Evolutionary conservation across 2,888 invertebrate genomes (phyloP), one percentile per base, ranked within the genome.

Genomic region (Bombylius discolor): DNA sequence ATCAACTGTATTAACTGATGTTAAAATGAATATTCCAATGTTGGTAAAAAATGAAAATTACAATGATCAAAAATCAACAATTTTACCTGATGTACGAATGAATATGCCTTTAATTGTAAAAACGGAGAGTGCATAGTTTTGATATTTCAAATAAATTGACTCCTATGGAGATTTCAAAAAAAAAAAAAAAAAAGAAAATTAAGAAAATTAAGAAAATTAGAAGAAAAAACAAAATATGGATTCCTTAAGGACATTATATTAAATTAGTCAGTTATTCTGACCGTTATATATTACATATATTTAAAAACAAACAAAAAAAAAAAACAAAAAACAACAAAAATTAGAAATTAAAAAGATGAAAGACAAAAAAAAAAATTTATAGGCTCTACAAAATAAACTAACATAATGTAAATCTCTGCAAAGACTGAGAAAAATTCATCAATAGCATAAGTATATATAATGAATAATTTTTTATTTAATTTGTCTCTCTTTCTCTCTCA

Each of bases 31-130:
- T 54, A 61, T 69, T 47, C 70, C 70, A 46, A 59, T 70, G 64
- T 51, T 68, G 59, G 62, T 72, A 58, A 70, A 72, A 58, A 67
- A 64, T 54, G 72, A 73, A 60, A 70, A 71, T 59, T 61, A 70
- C 50, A 58, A 68, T 58, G 60, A 59, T 23, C 44, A 69, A 14
- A 70, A 70, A 55, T 65, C 69, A 11, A 14, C 39, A 14, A 34
- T 57, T 34, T 64, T 70, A 11, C 59, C 66, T n/a, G 57, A 67
- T 48, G 64, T 64, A 52, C 60, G 65, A 51, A 58, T 62, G 54
- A 64, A 65, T 46, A 63, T 73, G 71, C 72, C 73, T 59, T 67
- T 73, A 58, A 71, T 73, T 62, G 73, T 73, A 13, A 73, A 73
- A 61, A 73, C 73, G 42, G 73, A 73, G 65, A 73, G 73, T 62